Base-by-base conservation (phyloP, 2,797 vertebrate genomes). In the Pelodytes ibericus region DNA sequence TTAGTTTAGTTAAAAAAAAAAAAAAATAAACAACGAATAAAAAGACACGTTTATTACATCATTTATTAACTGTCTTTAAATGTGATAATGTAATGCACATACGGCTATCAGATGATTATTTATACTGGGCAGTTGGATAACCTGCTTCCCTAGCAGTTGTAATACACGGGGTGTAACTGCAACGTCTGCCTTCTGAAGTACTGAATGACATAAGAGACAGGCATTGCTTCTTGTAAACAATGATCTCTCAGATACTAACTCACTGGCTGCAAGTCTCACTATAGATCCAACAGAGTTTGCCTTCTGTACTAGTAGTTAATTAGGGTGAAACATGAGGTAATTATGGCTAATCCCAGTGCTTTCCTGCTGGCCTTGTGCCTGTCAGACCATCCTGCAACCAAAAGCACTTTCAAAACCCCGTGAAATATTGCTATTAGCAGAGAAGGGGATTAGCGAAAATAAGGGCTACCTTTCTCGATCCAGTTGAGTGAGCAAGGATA, bases 321-420 rank as follows among this genome's bases (percentile, higher is more conserved):
- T 91, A 92, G 91, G 89, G 89, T 90, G 90, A 92, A 92, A 91
- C 87, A 88, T 88, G 89, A 91, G 85, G 83, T 91, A 92, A 93
- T 92, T 90, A 90, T 82, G 83, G 81, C 83, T 92, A 92, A 93
- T 91, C 91, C 88, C 85, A 72, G 59, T 73, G 82, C 82, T 85
- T 79, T 88, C 87, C 90, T 86, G 84, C 87, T 89, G 88, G 86
- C 84, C 86, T 86, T 30, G 80, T 88, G 84, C 87, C 87, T 91
- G 80, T 82, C 71, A 85, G 85, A 85, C 84, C 80, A 75, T 87
- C 74, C 82, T 83, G 81, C 61, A 69, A 84, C 80, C 81, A 81
- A 81, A n/a, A 87, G 78, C 80, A 60, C 84, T 83, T 87, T 85
- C 75, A 79, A 77, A 81, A 76, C 68, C n/a, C 81, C 80, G 76